A percentile compares a stretch with the other conserved stretches of the same genome.
Evolutionary conservation across 2,888 invertebrate genomes (phyloP).

Genomic region (Gortyna flavago): DNA sequence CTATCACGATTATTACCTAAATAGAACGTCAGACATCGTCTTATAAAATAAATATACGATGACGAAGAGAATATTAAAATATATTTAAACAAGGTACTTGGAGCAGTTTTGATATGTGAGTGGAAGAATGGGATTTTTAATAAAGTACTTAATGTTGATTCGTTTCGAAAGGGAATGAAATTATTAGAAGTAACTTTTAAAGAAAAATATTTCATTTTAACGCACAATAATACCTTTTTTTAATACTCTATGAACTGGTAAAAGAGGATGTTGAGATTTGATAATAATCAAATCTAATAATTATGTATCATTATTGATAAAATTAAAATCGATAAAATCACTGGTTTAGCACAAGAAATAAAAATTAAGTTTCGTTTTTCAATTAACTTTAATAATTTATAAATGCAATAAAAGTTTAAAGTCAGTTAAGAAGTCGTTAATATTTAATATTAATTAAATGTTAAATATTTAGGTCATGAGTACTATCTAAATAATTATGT

Average conservation of each 20-base stretch:
- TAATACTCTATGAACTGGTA: neutral
- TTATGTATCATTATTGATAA: conserved; percentile 3
- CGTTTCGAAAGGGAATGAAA: neutral
- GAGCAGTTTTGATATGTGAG: neutral
- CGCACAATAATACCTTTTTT: neutral
- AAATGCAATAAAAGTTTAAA: conserved; percentile 36
- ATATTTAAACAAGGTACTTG: neutral
- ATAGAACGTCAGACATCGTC: conserved; percentile 24
- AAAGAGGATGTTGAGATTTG: neutral
- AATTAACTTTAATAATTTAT: conserved; percentile 31
- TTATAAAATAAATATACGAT: conserved; percentile 3
- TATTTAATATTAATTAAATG: conserved; percentile 28
- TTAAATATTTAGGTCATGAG: conserved; percentile 14
- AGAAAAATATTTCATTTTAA: neutral
- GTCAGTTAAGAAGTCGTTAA: conserved; percentile 29
- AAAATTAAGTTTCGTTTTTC: conserved; percentile 23
- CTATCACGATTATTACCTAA: conserved; percentile 54
- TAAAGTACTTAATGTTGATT: neutral
- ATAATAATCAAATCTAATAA: conserved; percentile 25
- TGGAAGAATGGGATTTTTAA: neutral
- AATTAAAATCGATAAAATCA: conserved; percentile 10
- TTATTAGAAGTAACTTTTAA: neutral
- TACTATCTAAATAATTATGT: neutral
- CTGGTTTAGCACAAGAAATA: conserved; percentile 4
- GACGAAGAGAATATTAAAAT: neutral